phyloP scores from a whole-genome alignment of 1,140 invertebrate genomes.

The Hylaeus anthracinus region DNA sequence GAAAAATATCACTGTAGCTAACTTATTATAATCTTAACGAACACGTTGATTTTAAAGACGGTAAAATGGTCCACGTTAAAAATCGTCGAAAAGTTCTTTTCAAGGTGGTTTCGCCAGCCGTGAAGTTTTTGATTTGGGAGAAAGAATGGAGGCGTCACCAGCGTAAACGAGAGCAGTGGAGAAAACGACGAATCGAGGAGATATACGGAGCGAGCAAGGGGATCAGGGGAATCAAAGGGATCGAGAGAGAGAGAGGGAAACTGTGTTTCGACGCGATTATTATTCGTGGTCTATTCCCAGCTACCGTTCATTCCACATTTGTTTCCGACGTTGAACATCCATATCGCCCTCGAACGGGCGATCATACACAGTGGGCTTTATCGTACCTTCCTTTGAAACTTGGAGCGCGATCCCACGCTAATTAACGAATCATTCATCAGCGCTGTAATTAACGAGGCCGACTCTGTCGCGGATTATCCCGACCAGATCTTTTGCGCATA shows the following conservation, averaged over 20 bases:
- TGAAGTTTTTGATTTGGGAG: conserved; percentile 26
- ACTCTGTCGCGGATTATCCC: conserved; percentile 66
- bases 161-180: conserved; percentile 8
- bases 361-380: conserved; percentile 76
- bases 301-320: conserved; percentile 64
- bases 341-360: conserved; percentile 67
- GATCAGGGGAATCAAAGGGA: neutral
- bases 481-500: conserved; percentile 52
- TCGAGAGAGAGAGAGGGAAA: conserved; percentile 28
- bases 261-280: conserved; percentile 63
- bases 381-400: conserved; percentile 74
- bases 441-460: conserved; percentile 77
- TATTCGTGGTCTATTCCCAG: conserved; percentile 55
- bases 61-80: neutral
- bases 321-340: conserved; percentile 64
- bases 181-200: conserved; percentile 15
- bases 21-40: too few species aligned
- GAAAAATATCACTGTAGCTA: too few species aligned
- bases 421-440: conserved; percentile 79
- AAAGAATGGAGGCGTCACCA: conserved; percentile 35
- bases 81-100: neutral
- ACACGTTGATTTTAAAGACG: neutral
- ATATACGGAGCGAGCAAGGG: neutral
- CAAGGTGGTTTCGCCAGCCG: neutral
- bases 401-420: conserved; percentile 73